Percentiles rank a stretch among this genome's conserved stretches.
Evolutionary conservation across 2,797 vertebrate species (phyloP).

Genomic region (Oreortyx pictus): DNA sequence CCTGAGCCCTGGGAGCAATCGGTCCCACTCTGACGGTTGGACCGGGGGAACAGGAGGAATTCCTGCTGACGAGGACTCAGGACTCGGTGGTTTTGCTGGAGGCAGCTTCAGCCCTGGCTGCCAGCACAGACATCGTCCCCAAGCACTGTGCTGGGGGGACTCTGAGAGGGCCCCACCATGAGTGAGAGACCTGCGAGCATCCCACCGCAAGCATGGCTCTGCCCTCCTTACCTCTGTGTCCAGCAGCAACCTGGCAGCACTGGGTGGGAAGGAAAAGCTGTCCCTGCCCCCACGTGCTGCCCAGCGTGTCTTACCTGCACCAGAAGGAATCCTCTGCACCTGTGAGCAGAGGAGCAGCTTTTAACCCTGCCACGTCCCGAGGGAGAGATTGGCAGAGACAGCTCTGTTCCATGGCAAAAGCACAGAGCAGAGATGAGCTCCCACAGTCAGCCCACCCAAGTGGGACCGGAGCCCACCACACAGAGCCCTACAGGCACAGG

Average conservation of each 20-base stretch:
- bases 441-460: background rate
- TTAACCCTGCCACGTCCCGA: background rate
- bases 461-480: background rate
- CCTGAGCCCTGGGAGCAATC: background rate
- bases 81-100: background rate
- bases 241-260: background rate
- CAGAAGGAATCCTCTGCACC: background rate
- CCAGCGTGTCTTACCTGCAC: background rate
- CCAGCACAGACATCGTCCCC: background rate
- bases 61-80: background rate
- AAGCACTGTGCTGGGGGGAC: accelerated
- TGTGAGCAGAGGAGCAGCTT: background rate
- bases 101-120: background rate
- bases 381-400: background rate
- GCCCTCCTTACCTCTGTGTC: background rate
- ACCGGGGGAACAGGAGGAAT: background rate
- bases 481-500: background rate
- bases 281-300: background rate
- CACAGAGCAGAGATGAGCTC: background rate
- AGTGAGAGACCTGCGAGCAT: background rate
- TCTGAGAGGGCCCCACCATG: background rate
- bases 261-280: background rate
- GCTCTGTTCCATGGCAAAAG: background rate
- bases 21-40: background rate
- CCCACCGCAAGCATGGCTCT: background rate